phyloP scores from a whole-genome alignment of 2,888 invertebrate species.

The Mantis religiosa region DNA sequence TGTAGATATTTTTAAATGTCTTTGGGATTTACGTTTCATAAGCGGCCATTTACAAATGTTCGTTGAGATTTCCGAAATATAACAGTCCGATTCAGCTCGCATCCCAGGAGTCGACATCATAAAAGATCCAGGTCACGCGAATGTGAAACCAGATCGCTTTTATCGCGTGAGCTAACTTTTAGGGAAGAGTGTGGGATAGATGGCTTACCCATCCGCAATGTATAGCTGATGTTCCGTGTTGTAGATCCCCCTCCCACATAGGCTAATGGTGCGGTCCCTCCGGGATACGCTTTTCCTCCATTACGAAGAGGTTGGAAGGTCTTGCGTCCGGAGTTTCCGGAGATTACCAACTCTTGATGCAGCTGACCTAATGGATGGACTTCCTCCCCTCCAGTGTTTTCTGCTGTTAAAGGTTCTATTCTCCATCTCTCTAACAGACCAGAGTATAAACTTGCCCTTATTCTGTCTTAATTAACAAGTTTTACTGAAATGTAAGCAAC shows the following conservation, averaged over 20 bases:
- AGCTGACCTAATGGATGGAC: conserved; percentile 23
- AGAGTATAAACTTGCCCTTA: not conserved
- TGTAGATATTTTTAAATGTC: too few species aligned
- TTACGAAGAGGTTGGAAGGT: conserved; percentile 18
- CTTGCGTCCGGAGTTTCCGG: conserved; percentile 19
- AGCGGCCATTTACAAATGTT: too few species aligned
- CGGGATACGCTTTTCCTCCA: conserved; percentile 16
- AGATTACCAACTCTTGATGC: conserved; percentile 23
- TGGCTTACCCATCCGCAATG: not conserved
- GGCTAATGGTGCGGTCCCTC: conserved; percentile 19
- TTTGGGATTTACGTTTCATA: too few species aligned
- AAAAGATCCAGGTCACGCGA: not conserved
- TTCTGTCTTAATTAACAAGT: not conserved
- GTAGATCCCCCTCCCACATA: not conserved
- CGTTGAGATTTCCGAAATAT: too few species aligned
- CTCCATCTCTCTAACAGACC: not conserved
- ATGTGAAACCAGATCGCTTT: not conserved
- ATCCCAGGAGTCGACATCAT: not conserved
- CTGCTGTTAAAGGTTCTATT: not conserved
- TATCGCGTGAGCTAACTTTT: not conserved
- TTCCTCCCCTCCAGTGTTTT: not conserved
- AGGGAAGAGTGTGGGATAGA: not conserved
- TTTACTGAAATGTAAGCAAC: too few species aligned
- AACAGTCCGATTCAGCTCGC: not conserved
- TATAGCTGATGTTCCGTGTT: not conserved